These are phyloP conservation scores for Grammomys dolichurus DNA, from an alignment of 2,113 vertebrate species.

Conservation along the genomic window DNA sequence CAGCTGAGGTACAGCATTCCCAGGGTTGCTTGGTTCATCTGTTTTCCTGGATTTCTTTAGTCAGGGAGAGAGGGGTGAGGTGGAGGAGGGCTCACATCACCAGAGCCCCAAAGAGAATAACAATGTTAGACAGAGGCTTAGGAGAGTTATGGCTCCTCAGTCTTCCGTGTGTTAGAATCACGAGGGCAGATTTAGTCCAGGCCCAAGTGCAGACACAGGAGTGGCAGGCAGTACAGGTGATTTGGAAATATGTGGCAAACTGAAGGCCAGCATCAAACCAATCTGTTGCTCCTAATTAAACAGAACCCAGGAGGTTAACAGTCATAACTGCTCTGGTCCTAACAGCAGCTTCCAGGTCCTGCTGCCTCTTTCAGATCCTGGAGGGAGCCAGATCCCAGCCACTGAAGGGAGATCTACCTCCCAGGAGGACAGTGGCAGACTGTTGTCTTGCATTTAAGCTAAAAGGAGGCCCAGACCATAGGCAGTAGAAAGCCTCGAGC, in stretches of 20 bases:
- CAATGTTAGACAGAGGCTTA: fast-evolving
- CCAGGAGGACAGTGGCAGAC: too few species aligned
- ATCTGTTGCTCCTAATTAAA: neutral
- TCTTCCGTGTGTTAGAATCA: neutral
- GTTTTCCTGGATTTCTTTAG: neutral
- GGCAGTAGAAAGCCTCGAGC: too few species aligned
- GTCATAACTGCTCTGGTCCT: too few species aligned
- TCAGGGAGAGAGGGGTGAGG: neutral
- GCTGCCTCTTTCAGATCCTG: too few species aligned
- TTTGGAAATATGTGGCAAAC: neutral
- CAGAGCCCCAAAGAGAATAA: neutral
- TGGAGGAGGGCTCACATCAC: neutral
- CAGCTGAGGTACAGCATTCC: neutral
- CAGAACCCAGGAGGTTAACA: neutral
- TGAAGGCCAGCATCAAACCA: neutral
- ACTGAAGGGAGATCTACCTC: neutral
- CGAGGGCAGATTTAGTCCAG: neutral
- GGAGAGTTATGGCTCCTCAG: neutral
- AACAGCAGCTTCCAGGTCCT: neutral
- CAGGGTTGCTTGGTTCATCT: neutral
- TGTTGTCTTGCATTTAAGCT: neutral
- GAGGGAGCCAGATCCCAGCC: neutral
- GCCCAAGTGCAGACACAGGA: neutral
- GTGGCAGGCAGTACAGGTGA: neutral
- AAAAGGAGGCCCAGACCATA: neutral